Evolutionary conservation across 2,113 vertebrate genomes (phyloP).

Genomic region (Eidolon helvum): DNA sequence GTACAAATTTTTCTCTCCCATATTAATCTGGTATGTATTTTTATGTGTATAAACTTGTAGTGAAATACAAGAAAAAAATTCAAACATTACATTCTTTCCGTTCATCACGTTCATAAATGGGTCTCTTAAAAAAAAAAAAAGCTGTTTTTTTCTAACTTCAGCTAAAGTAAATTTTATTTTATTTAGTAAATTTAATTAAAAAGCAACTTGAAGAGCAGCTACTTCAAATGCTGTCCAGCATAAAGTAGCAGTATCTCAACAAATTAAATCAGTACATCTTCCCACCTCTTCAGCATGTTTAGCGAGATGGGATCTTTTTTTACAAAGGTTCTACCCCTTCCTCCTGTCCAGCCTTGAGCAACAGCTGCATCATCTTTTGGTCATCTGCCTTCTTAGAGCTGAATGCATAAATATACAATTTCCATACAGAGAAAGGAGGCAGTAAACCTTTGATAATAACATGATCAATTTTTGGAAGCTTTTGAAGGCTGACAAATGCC

Average conservation of each 20-base stretch:
- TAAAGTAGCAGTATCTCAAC: background rate
- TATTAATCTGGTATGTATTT: background rate
- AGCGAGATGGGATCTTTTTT: background rate
- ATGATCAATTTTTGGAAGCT: conserved; percentile 48
- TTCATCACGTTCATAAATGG: background rate
- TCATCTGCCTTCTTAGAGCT: background rate
- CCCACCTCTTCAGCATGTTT: background rate
- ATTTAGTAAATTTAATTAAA: conserved; percentile 15
- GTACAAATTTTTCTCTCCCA: background rate
- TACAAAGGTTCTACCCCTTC: background rate
- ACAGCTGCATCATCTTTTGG: background rate
- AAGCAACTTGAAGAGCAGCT: background rate
- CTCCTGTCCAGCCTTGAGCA: background rate
- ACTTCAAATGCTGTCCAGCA: background rate
- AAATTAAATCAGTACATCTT: background rate
- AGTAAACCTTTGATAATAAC: conserved; percentile 48
- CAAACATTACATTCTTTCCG: conserved; percentile 7
- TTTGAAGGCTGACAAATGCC: conserved; percentile 23
- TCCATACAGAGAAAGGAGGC: background rate
- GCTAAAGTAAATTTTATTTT: background rate
- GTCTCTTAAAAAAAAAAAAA: background rate
- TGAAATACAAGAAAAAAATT: background rate
- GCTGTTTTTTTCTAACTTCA: background rate
- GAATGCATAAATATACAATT: conserved; percentile 30
- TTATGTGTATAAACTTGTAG: background rate